Evolutionary conservation across 2,797 vertebrate genomes (phyloP), one percentile per base, ranked within the genome.

Genomic region (Mus minutoides): DNA sequence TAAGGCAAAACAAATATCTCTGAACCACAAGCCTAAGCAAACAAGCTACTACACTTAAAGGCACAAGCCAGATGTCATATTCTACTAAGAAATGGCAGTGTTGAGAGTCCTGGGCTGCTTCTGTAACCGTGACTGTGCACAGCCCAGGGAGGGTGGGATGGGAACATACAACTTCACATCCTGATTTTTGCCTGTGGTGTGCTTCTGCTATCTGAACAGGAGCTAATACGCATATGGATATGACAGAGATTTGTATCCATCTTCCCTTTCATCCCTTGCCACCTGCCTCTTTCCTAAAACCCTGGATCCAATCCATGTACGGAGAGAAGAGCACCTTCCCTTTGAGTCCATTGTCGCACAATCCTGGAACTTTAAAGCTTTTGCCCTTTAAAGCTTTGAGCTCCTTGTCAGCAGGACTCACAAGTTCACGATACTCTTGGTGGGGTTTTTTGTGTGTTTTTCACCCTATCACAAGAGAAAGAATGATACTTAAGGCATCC

Each of bases 1-100:
- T 96, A 91, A 98, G 62, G 86, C 89, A 97, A 95, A 97, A 95
- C 95, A 97, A 96, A 95, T 96, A 95, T 31, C 37, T 78, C 90
- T 52, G 58, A 95, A 84, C 88, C 73, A 80, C 56, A 69, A 96
- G 79, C 91, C 91, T 85, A 46, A 80, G 96, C 87, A 97, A 96
- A 96, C 92, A 96, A 96, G 83, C 88, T 78, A 87, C 84, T 90
- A n/a, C 82, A 94, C 93, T 94, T 96, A 95, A 97, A 95, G 67
- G 56, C 78, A 69, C 40, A 95, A 75, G 89, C 37, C 71, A 77
- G 96, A 95, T 49, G 54, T 84, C 97, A 93, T 12, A 69, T 46
- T 92, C 78, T 26, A 79, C 46, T 88, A 88, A 64, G 78, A 97
- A 92, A 92, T 64, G 89, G 76, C 37, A 40, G 43, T 12, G 62